A percentile compares a stretch with the other conserved stretches of the same genome.
These are phyloP conservation scores for Tetanocera ferruginea DNA, from an alignment of 2,888 invertebrate genomes.

Conservation along the genomic window DNA sequence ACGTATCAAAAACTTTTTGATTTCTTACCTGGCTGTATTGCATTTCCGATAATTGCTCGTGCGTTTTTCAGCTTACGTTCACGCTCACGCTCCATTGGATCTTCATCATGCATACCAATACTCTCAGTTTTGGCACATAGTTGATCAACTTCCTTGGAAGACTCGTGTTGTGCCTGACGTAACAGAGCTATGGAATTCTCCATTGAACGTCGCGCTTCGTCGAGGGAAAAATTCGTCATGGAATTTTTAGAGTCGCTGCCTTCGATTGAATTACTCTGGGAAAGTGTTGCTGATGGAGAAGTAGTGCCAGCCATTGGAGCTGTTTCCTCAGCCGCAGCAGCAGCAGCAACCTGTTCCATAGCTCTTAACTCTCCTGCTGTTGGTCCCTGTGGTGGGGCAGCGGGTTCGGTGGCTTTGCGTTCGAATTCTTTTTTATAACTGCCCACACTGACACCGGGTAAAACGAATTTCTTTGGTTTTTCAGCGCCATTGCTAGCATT, in stretches of 20 bases:
- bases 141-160: conserved; percentile 68
- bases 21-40: conserved; percentile 72
- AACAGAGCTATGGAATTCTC: conserved; percentile 77
- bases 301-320: background rate
- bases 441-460: conserved; percentile 86
- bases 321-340: conserved; percentile 54
- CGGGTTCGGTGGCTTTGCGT: conserved; percentile 78
- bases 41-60: conserved; percentile 80
- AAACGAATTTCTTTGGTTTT: conserved; percentile 85
- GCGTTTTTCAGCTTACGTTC: conserved; percentile 77
- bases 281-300: conserved; percentile 2
- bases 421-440: conserved; percentile 91
- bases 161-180: conserved; percentile 71
- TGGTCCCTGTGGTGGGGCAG: conserved; percentile 67
- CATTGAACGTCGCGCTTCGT: conserved; percentile 73
- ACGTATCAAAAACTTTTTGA: no score
- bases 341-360: conserved; percentile 60
- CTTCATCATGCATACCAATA: conserved; percentile 62
- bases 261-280: conserved; percentile 52
- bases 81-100: conserved; percentile 69
- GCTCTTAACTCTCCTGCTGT: conserved; percentile 64
- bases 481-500: conserved; percentile 58
- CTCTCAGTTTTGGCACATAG: conserved; percentile 68
- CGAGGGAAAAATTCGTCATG: conserved; percentile 71
- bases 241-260: conserved; percentile 74